Conservation (phyloP, 2,797 vertebrate genomes). For the Chelonia mydas region DNA sequence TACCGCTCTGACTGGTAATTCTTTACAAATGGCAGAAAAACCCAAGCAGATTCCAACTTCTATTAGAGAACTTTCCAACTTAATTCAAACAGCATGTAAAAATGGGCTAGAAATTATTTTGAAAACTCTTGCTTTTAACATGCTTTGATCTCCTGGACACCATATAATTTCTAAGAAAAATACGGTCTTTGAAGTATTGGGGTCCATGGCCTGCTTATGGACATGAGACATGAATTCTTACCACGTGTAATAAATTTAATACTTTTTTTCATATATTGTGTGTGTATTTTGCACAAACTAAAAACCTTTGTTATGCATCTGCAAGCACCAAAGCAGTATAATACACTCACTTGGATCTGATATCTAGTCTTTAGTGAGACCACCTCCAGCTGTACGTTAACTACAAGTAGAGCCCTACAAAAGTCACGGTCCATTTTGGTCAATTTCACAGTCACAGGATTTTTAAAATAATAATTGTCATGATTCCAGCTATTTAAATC, state of each 20-base stretch:
- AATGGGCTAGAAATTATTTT: neutral
- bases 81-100: neutral
- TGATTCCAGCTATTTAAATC: too few relatives aligned
- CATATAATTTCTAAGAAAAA: neutral
- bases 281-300: neutral
- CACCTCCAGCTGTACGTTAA: too few relatives aligned
- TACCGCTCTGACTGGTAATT: neutral
- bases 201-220: neutral
- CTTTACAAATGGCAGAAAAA: conserved; percentile 25
- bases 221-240: neutral
- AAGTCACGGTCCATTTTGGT: too few relatives aligned
- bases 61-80: neutral
- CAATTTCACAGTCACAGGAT: too few relatives aligned
- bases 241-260: neutral
- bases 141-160: conserved; percentile 20
- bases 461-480: too few relatives aligned
- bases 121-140: neutral
- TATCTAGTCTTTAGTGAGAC: too few relatives aligned
- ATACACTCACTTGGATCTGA: neutral
- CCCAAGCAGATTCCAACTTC: neutral
- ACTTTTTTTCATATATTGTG: neutral
- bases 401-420: too few relatives aligned
- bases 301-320: too few relatives aligned
- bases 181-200: conserved; percentile 46
- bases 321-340: neutral